Base-by-base conservation (phyloP, 1,140 invertebrate species). In the Aleiodes sp. region DNA sequence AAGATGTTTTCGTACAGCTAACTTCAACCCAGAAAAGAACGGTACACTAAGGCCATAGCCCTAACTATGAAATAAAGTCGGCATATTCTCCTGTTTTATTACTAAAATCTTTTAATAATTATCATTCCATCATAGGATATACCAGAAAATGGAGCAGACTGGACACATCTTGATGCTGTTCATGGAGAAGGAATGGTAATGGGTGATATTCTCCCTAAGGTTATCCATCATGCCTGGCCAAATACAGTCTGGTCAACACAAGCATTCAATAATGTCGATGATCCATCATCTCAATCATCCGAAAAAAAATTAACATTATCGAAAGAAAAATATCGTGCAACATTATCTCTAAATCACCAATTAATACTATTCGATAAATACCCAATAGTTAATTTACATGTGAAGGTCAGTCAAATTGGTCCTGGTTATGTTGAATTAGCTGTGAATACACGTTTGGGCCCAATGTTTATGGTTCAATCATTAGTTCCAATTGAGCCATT, bases 61-160 rank as follows among this genome's bases (percentile, higher is more conserved):
- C 37, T n/a, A 3, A 41, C 16, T 41, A 41, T 10, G 31, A 10
- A n/a, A n/a, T 4, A 3, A 12, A n/a, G 3, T 14, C 10, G 10
- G 10, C 37, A n/a, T 2, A 6, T 6, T 6, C 12, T 12, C 10
- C 10, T 4, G 10, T 6, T 9, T 41, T 9, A 14, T 4, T n/a
- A 41, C 16, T 41, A 14, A 6, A 4, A n/a, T n/a, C 10, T n/a
- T n/a, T n/a, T 41, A 2, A 29, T 26, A 14, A 71, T 70, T 19
- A 39, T 57, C 35, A 43, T 67, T n/a, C 46, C 41, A 31, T 39
- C 37, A 14, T 80, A 97, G 92, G 96, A 97, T 78, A 94, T 97
- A 43, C 94, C 95, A 0, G 95, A 97, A 83, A 98, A 98, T 76
- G 96, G 94, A 0, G 93, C 94, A 0, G 96, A 98, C 79, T 86